phyloP scores from a whole-genome alignment of 2,113 vertebrate genomes.

The Rhadina sibilatrix region DNA sequence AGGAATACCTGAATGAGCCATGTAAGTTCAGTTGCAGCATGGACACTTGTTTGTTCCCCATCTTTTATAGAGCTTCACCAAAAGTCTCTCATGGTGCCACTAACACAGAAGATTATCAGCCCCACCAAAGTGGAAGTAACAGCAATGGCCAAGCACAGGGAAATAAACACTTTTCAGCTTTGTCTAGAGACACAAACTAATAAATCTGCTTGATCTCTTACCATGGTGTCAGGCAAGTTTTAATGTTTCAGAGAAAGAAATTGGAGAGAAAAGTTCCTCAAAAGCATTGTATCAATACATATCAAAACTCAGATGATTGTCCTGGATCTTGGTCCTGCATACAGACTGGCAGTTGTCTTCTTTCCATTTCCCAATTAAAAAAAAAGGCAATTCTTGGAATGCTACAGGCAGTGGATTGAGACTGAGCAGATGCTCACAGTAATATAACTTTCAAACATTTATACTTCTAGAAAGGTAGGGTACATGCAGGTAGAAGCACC shows the following conservation, averaged over 20 bases:
- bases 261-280: background rate
- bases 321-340: background rate
- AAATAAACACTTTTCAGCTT: background rate
- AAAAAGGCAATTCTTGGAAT: background rate
- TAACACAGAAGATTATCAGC: background rate
- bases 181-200: background rate
- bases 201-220: background rate
- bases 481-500: constrained; percentile 33
- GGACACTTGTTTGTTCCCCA: background rate
- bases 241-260: background rate
- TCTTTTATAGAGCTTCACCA: background rate
- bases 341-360: background rate
- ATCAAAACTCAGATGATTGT: background rate
- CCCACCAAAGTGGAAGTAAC: background rate
- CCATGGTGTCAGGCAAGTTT: background rate
- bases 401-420: background rate
- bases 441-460: background rate
- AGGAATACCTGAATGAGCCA: background rate
- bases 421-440: constrained; percentile 8
- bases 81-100: background rate
- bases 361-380: background rate
- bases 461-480: constrained; percentile 6
- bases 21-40: background rate
- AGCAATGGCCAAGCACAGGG: background rate
- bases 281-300: background rate